phyloP scores from a whole-genome alignment of 2,113 vertebrate species.

The Brachypodius melanocephalos region DNA sequence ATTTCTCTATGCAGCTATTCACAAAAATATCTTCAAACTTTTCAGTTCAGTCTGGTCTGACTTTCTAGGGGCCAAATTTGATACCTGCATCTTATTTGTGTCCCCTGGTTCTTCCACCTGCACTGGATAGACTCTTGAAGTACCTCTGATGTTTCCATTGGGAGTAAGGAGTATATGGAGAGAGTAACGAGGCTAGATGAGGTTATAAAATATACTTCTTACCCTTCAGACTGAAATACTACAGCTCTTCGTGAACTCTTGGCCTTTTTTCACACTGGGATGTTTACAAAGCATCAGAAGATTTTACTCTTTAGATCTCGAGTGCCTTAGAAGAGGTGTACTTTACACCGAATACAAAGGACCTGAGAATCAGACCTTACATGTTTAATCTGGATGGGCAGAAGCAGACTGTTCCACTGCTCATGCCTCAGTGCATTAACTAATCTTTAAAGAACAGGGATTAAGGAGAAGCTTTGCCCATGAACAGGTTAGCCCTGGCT shows the following conservation, averaged over 20 bases:
- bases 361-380: background rate
- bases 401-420: background rate
- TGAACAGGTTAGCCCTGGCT: background rate
- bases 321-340: background rate
- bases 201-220: background rate
- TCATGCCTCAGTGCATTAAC: constrained; percentile 27
- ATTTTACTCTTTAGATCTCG: background rate
- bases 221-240: background rate
- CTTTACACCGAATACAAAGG: background rate
- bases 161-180: background rate
- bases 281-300: background rate
- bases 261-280: background rate
- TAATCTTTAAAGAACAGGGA: constrained; percentile 37
- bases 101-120: background rate
- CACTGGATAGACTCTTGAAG: background rate
- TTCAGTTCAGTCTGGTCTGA: background rate
- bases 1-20: background rate
- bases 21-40: background rate
- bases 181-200: background rate
- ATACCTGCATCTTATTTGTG: background rate
- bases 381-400: background rate
- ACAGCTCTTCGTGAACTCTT: background rate
- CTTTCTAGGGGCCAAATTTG: background rate
- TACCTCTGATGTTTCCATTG: background rate
- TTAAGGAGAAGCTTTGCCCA: constrained; percentile 20